These are phyloP conservation scores for Potamarius usumacintae DNA, from an alignment of 2,113 vertebrate species.

Conservation along the genomic window DNA sequence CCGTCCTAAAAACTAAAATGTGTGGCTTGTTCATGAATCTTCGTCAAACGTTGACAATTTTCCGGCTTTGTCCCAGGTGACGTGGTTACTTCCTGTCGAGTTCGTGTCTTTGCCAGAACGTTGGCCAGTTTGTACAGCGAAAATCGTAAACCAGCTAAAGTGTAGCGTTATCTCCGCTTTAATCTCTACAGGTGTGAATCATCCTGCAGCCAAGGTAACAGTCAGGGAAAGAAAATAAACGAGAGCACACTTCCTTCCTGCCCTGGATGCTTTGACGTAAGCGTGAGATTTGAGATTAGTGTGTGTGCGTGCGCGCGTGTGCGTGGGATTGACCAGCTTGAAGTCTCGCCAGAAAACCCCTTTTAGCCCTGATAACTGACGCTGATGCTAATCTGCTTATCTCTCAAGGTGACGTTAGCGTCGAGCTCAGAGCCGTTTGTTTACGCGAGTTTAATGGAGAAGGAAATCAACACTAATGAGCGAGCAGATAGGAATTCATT, in stretches of 20 bases:
- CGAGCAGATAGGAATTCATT: background rate
- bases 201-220: background rate
- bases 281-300: constrained; percentile 24
- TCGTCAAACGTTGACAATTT: background rate
- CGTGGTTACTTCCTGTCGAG: background rate
- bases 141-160: background rate
- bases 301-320: background rate
- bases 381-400: constrained; percentile 5
- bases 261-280: constrained; percentile 25
- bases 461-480: background rate
- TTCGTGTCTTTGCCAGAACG: background rate
- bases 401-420: background rate
- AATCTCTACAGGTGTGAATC: background rate
- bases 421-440: background rate
- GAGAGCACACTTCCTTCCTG: background rate
- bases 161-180: background rate
- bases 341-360: background rate
- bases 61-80: background rate
- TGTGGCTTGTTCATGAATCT: background rate
- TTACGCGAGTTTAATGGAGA: background rate
- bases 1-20: background rate
- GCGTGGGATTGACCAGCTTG: background rate
- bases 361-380: background rate
- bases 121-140: background rate
- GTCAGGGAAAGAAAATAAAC: background rate